Conservation (phyloP, 2,113 vertebrate genomes). For the Cyprinodon brontotheroides region DNA sequence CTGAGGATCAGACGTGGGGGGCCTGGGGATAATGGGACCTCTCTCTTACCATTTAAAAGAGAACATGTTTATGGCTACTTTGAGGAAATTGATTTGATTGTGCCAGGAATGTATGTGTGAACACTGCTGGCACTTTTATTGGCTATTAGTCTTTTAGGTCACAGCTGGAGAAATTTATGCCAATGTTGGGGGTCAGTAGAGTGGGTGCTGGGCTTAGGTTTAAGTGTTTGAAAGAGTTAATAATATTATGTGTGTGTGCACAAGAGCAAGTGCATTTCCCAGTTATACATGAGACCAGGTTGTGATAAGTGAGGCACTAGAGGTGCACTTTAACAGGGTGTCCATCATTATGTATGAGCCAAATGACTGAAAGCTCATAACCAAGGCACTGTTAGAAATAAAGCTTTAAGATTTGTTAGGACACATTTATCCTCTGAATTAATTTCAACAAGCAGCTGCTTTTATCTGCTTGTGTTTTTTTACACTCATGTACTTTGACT, state of each 20-base stretch:
- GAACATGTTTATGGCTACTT: conserved; percentile 99
- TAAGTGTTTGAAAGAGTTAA: conserved; percentile 71
- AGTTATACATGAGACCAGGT: conserved; percentile 43
- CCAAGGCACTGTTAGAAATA: conserved; percentile 60
- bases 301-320: conserved; percentile 70
- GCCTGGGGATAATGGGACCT: conserved; percentile 85
- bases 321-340: conserved; percentile 80
- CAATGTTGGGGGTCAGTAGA: conserved; percentile 63
- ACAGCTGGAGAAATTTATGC: conserved; percentile 79
- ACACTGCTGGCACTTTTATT: conserved; percentile 97
- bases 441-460: conserved; percentile 71
- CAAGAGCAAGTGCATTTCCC: conserved; percentile 31
- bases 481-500: conserved; percentile 52
- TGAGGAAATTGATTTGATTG: conserved; percentile 99
- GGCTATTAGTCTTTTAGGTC: conserved; percentile 86
- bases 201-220: conserved; percentile 56
- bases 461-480: conserved; percentile 54
- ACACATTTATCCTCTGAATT: conserved; percentile 75
- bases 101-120: conserved; percentile 90
- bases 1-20: conserved; percentile 78
- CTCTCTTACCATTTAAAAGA: conserved; percentile 91
- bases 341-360: conserved; percentile 76
- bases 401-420: conserved; percentile 74
- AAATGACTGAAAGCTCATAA: conserved; percentile 79
- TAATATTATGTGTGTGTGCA: conserved; percentile 57